A percentile compares a stretch with the other conserved stretches of the same genome.
phyloP scores from a whole-genome alignment of 2,888 invertebrate genomes.

The Lithophane semibrunnea region DNA sequence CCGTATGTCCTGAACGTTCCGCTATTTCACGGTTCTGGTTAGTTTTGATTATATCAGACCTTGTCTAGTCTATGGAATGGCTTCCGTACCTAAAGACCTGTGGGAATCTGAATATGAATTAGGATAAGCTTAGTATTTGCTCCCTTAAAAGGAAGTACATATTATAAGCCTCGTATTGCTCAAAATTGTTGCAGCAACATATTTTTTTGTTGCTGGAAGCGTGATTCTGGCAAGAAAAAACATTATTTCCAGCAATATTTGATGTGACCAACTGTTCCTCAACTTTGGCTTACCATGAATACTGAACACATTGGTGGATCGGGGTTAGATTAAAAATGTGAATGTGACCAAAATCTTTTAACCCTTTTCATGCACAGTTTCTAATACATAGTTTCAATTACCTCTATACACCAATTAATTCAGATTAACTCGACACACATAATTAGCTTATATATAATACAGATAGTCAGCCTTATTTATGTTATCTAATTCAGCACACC shows the following conservation, averaged over 20 bases:
- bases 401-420: slow-evolving; percentile 19
- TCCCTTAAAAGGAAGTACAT: neutral
- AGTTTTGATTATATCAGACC: slow-evolving; percentile 35
- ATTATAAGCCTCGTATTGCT: neutral
- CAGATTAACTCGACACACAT: slow-evolving; percentile 19
- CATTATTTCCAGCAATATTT: no score
- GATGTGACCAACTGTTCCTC: no score
- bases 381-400: slow-evolving; percentile 16
- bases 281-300: neutral
- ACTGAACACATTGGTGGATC: neutral
- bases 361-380: neutral
- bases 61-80: slow-evolving; percentile 10
- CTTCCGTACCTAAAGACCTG: neutral
- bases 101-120: slow-evolving; percentile 27
- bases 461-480: slow-evolving; percentile 27
- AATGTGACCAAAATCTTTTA: neutral
- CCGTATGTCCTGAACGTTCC: neutral
- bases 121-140: slow-evolving; percentile 1
- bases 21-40: slow-evolving; percentile 19
- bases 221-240: neutral
- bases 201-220: neutral
- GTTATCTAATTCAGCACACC: slow-evolving; percentile 7
- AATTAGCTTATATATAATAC: slow-evolving; percentile 22
- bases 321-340: neutral
- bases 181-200: neutral